Evolutionary conservation across 2,888 invertebrate genomes (phyloP), one percentile per base, ranked within the genome.

Genomic region (Cerastis leucographa): DNA sequence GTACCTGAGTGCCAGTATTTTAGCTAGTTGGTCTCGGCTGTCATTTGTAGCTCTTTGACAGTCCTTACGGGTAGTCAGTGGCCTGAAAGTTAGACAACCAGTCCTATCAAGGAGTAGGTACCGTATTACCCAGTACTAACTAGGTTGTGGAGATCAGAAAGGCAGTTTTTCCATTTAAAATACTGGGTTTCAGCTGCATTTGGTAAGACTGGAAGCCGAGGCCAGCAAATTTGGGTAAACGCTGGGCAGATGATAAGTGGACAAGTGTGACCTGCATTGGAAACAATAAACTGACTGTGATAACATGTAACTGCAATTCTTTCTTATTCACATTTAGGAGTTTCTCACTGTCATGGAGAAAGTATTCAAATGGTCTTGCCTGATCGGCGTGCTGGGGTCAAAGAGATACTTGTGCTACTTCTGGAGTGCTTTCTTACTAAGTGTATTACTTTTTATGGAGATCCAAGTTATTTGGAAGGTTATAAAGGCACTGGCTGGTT

Each of bases 401-500:
- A 89, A 85, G 42, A 83, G 84, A 29, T 75, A 78, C 17, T 11
- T 88, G 0, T 93, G 92, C 87, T 93, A 90, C 56, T 11, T 89
- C 0, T 94, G 93, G 93, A 93, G 92, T 29, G 49, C 87, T 3
- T 17, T 89, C 0, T 22, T 95, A 22, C 44, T 94, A 7, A 6
- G 78, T 1, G 54, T 87, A 0, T 74, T 95, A 3, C 29, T 93
- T 0, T 66, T 77, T 0, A 90, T 94, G 9, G 92, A 93, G 64
- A 70, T 42, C 0, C 83, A 86, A 22, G 91, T 94, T 4, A 90
- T 94, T 42, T 94, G 93, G 92, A 95, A 92, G 69, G 92, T 94
- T 0, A 89, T 95, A 0, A 94, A 91, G 67, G 93, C 94, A 7
- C 82, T 95, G 0, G 91, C 91, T 25, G 95, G 95, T 1, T 91